Base-by-base conservation (phyloP, 35 echinoderm and acorn worm genomes). In the Apostichopus californicus region DNA sequence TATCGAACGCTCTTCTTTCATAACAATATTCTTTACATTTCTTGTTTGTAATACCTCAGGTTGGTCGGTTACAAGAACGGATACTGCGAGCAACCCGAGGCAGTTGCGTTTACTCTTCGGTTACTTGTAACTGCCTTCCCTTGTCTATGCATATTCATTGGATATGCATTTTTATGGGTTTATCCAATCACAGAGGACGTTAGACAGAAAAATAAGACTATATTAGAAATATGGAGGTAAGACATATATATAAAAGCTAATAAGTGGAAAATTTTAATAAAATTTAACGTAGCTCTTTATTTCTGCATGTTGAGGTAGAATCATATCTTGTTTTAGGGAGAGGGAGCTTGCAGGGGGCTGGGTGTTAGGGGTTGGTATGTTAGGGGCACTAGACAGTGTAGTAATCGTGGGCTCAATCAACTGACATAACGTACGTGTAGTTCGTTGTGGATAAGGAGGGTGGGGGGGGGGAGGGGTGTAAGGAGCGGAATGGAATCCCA, bases 141-240 rank as follows among this genome's bases (percentile, higher is more conserved):
- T 23, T 71, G 79, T n/a, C 25, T 28, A 56, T 94, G 95, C 52
- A 87, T 94, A 0, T 22, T 96, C 9, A 71, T 96, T 24, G 97
- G 97, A 34, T 92, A 94, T 53, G 55, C 95, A 21, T 96, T 94
- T 57, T 79, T 99, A 4, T 94, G 83, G 75, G 77, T 90, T 28
- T 99, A 99, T 87, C 97, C 97, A 77, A 99, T 99, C 87, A 96
- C 91, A 0, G 97, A 99, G 90, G 96, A 98, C 54, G 77, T 94
- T 5, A 90, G 94, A 28, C 78, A 94, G 66, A 95, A 98, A 79
- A 98, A 98, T 77, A 95, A 98, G 59, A 98, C 96, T 21, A 95
- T 98, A 11, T 65, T 98, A 55, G 94, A 98, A 91, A 98, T 98
- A 60, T 98, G 96, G 96, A 89, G 94, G 96, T 98, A 92, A 91